These are phyloP conservation scores for Ptilonorhynchus violaceus DNA, from an alignment of 2,113 vertebrate genomes.

Conservation along the genomic window DNA sequence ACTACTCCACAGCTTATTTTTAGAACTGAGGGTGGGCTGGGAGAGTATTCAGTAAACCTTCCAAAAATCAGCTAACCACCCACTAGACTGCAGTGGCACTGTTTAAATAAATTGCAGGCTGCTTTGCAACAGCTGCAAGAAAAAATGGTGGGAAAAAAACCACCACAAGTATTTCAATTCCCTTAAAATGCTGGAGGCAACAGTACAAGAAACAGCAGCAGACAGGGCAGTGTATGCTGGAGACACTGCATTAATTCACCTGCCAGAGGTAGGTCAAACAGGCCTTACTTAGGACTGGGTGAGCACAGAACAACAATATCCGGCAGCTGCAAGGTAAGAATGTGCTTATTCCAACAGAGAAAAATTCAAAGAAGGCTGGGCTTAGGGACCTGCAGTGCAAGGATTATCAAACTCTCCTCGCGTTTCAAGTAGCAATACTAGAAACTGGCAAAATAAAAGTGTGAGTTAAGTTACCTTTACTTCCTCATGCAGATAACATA, in stretches of 20 bases:
- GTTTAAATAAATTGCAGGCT: not conserved
- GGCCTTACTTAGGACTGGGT: not conserved
- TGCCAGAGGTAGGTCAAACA: not conserved
- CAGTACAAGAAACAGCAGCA: not conserved
- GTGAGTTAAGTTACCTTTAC: not conserved
- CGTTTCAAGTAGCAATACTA: not conserved
- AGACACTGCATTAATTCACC: not conserved
- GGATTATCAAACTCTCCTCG: not conserved
- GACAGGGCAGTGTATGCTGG: not conserved
- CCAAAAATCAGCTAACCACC: constrained; percentile 44
- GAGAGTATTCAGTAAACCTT: not conserved
- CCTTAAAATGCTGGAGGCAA: not conserved
- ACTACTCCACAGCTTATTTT: constrained; percentile 8
- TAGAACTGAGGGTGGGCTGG: not conserved
- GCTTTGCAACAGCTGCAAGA: not conserved
- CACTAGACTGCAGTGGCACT: constrained; percentile 9
- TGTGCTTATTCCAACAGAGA: not conserved
- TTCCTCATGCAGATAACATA: not conserved
- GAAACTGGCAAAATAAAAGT: not conserved
- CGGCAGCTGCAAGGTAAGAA: constrained; percentile 50
- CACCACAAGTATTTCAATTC: not conserved
- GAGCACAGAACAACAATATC: constrained; percentile 5
- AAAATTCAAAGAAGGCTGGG: not conserved
- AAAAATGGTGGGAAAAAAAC: not conserved
- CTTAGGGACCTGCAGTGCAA: not conserved